Base-by-base conservation (phyloP, 2,888 invertebrate genomes). In the Plagodis pulveraria region DNA sequence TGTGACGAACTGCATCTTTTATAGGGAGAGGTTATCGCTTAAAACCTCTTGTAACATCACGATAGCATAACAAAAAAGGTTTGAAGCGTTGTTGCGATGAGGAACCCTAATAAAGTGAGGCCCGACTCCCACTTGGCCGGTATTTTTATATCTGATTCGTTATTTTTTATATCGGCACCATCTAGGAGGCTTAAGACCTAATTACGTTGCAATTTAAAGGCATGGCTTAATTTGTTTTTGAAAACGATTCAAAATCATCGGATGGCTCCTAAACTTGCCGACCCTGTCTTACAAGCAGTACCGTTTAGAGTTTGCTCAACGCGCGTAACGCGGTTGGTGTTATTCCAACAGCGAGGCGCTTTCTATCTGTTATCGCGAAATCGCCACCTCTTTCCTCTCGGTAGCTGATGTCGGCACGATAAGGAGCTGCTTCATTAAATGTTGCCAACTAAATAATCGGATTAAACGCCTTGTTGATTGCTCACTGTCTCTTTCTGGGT, bases 281-380 rank as follows among this genome's bases (percentile, higher is more conserved):
- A 52, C 40, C 45, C 44, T 41, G 41, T 9, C 52, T 56, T 59
- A 58, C 55, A 69, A 56, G 51, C 54, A 69, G 73, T 76, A 82
- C 76, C 77, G 77, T 80, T 79, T 74, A 67, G 68, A 81, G 80
- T 80, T 84, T 83, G 83, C 70, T 81, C 81, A 84, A 76, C 70
- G 77, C 81, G 89, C 89, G 90, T 90, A 90, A 90, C 90, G 81
- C 86, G 82, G 88, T 87, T 83, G 83, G 84, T 83, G 82, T 77
- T 80, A 74, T 83, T 79, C 73, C 76, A 82, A 80, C 84, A 77
- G 80, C 80, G 82, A 89, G 77, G 80, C 80, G 82, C 89, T 90
- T 90, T 90, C 89, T 87, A 89, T 81, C 84, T 80, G 81, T 84
- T 89, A 89, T 90, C 89, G 84, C 69, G 70, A 73, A 78, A 89